These are phyloP conservation scores for Grallaria varia DNA, from an alignment of 2,113 vertebrate species.

Conservation along the genomic window DNA sequence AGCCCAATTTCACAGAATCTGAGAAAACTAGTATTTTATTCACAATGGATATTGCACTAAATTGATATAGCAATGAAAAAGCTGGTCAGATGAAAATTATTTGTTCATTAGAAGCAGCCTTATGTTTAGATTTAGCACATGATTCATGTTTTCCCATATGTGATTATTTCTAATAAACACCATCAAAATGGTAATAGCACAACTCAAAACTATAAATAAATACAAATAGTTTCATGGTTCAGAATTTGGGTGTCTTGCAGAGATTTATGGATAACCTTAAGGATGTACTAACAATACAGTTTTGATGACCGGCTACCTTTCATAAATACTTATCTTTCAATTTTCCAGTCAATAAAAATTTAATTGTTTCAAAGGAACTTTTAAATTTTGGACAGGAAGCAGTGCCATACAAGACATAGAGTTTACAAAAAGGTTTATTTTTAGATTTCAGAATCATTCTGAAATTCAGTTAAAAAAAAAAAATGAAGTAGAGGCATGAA, in stretches of 20 bases:
- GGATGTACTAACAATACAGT: neutral
- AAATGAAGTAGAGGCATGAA: neutral
- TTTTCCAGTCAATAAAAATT: neutral
- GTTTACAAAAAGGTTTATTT: neutral
- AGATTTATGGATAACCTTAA: neutral
- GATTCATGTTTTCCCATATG: neutral
- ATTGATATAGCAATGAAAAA: neutral
- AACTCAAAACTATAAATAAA: neutral
- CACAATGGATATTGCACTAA: neutral
- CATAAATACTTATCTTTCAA: neutral
- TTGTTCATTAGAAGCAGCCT: rapidly evolving
- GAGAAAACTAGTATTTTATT: neutral
- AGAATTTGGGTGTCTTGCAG: neutral
- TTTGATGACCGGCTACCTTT: neutral
- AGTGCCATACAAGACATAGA: neutral
- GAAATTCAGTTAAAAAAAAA: neutral
- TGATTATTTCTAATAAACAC: neutral
- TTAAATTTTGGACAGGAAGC: neutral
- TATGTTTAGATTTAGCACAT: neutral
- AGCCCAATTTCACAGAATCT: neutral
- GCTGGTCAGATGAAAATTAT: neutral
- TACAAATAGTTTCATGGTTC: neutral
- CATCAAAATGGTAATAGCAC: neutral
- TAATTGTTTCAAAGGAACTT: neutral
- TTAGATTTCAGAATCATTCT: neutral